Conservation (phyloP, 2,888 invertebrate genomes). For the Ryuthela nishihirai region DNA sequence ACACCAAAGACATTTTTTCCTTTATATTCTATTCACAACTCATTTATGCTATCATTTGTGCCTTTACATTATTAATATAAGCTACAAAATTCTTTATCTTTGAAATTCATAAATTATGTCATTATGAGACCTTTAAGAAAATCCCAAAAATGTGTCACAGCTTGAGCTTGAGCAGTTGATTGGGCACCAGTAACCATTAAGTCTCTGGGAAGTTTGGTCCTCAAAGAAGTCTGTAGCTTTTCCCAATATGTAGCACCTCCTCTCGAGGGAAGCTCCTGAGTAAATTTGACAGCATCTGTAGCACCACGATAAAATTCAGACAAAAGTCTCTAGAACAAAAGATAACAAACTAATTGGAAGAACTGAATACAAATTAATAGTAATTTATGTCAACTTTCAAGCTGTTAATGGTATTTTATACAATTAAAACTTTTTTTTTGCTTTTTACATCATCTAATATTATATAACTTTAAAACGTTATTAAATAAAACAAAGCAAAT, state of each 20-base stretch:
- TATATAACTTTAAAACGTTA: too few species aligned
- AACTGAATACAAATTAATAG: too few species aligned
- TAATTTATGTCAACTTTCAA: too few species aligned
- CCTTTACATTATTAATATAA: too few species aligned
- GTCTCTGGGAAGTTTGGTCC: conserved; percentile 70
- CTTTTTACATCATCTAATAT: too few species aligned
- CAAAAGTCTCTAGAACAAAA: conserved; percentile 61
- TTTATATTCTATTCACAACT: too few species aligned
- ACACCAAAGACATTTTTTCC: too few species aligned
- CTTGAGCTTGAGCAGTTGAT: conserved; percentile 40
- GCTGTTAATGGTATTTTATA: too few species aligned
- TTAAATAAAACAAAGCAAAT: too few species aligned
- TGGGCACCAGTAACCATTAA: conserved; percentile 46
- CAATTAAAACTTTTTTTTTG: too few species aligned
- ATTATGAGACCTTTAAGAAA: conserved; percentile 41
- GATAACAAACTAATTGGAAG: background rate
- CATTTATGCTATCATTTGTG: too few species aligned
- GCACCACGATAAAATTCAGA: conserved; percentile 76
- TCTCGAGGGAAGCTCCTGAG: conserved; percentile 3
- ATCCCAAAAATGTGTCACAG: conserved; percentile 43
- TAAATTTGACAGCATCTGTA: conserved; percentile 63
- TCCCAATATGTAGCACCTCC: conserved; percentile 71
- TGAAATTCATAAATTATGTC: conserved; percentile 10
- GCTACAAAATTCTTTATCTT: too few species aligned
- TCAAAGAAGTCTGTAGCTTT: conserved; percentile 65